Evolutionary conservation across 2,113 vertebrate species (phyloP).

Genomic region (Lycocorax pyrrhopterus): DNA sequence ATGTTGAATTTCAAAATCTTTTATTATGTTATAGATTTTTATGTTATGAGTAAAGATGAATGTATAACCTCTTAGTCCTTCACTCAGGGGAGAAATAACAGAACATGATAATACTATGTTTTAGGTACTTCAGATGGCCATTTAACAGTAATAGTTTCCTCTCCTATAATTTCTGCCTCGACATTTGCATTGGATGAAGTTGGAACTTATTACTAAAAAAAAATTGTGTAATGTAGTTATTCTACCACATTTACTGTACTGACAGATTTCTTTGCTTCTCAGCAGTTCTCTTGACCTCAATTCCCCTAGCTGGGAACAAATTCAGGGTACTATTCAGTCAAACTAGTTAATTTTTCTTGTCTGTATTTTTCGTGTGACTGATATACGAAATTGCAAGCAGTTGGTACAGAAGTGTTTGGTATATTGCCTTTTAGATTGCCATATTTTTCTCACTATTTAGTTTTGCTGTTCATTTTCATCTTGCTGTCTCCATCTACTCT

Average conservation of each 20-base stretch:
- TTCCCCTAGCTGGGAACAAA: not conserved
- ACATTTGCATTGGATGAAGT: not conserved
- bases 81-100: not conserved
- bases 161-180: not conserved
- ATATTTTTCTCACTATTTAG: not conserved
- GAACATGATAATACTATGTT: not conserved
- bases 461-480: not conserved
- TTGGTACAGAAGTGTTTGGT: not conserved
- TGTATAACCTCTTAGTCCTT: not conserved
- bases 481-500: not conserved
- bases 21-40: not conserved
- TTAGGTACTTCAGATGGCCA: not conserved
- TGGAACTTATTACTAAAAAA: not conserved
- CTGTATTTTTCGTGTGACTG: accelerated
- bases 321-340: not conserved
- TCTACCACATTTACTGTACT: not conserved
- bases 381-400: not conserved
- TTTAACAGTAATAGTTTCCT: not conserved
- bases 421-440: not conserved
- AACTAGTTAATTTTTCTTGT: not conserved
- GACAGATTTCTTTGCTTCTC: not conserved
- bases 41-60: not conserved
- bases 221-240: not conserved
- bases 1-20: not conserved
- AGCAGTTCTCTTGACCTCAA: not conserved